Evolutionary conservation across 1,140 invertebrate species (phyloP).

Genomic region (Bombus pyrosoma): DNA sequence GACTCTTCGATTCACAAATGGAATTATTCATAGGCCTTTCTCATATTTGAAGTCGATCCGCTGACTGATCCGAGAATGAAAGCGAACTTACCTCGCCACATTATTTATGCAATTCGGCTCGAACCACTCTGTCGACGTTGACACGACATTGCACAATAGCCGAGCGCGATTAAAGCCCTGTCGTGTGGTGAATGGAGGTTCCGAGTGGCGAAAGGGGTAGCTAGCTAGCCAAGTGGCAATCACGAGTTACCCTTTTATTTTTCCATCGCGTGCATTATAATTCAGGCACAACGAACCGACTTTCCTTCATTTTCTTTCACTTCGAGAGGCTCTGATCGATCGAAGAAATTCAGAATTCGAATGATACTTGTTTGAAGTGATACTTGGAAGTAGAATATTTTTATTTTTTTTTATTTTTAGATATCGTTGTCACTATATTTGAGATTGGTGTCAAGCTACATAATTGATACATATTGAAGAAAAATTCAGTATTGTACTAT

Average conservation of each 20-base stretch:
- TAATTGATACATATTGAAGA: background rate
- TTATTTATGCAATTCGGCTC: constrained; percentile 41
- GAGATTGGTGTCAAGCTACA: background rate
- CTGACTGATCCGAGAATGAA: background rate
- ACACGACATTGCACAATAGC: constrained; percentile 37
- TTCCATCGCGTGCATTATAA: background rate
- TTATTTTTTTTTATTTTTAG: no score
- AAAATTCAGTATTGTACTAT: no score
- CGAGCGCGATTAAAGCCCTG: constrained; percentile 21
- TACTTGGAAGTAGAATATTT: background rate
- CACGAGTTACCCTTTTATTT: background rate
- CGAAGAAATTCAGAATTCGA: background rate
- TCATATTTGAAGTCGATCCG: background rate
- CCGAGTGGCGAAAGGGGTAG: constrained; percentile 10
- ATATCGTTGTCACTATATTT: background rate
- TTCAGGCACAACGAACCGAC: background rate
- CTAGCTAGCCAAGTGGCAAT: constrained; percentile 11
- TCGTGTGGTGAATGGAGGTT: constrained; percentile 4
- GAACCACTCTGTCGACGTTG: constrained; percentile 21
- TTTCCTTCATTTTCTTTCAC: background rate
- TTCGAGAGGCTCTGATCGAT: background rate
- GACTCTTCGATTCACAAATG: background rate
- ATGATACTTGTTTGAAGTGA: background rate
- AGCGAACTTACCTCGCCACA: constrained; percentile 1
- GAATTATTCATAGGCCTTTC: constrained; percentile 18